Base-by-base conservation (phyloP, 2,797 vertebrate species). In the Cuculus canorus region DNA sequence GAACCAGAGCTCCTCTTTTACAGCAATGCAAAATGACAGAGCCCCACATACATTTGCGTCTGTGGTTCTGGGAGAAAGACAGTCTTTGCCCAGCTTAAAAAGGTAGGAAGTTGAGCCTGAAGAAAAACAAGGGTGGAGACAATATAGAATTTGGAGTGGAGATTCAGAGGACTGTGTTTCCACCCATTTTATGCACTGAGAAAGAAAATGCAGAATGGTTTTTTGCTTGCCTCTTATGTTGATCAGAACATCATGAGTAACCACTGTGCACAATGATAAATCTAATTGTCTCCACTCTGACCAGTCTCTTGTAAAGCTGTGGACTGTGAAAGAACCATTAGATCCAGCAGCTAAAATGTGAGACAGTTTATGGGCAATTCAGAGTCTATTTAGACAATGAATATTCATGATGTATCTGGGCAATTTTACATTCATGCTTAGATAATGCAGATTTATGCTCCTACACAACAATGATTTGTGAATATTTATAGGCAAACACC, bases 401-500 rank as follows among this genome's bases (percentile, higher is more conserved):
- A 94, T 96, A 97, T 96, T 92, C 95, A 95, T 90, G 21, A 69
- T 65, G 63, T 95, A 70, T 79, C 63, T 82, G 91, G 90, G 78
- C 70, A 93, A 95, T 97, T 96, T 94, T 92, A 95, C 75, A 86
- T 90, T 96, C 95, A 61, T 66, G 75, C 65, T 92, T 86, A 91
- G 91, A 93, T 92, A 95, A 94, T 60, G 37, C 52, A 94, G 95
- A 95, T 95, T 94, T 96, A 95, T 91, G 86, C 77, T 83, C 60
- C 41, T 69, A 96, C 83, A 94, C 84, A 97, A 94, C 92, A 95
- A 88, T 88, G 89, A 83, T 87, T 95, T 96, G 79, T 94, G 94
- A 97, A 96, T 96, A 96, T 95, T 97, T 94, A 97, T 96, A 76
- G 76, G 33, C 3, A 6, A 96, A 86, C 95, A 96, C 95, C 95